These are phyloP conservation scores for Cromileptes altivelis DNA, from an alignment of 2,113 vertebrate species.

Conservation along the genomic window DNA sequence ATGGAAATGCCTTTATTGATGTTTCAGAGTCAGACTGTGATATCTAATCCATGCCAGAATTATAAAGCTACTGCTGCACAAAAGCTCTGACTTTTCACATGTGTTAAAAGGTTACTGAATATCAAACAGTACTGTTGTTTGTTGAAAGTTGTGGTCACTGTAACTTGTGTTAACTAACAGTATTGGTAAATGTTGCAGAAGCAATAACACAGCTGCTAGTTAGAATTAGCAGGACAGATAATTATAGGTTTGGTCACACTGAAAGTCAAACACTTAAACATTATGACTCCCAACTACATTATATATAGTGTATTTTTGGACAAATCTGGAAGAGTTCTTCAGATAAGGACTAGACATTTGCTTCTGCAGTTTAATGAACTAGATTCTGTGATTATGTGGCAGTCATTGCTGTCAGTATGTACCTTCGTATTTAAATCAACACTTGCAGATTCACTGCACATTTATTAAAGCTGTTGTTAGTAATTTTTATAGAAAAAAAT, in stretches of 20 bases:
- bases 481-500: too few species aligned
- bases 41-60: constrained; percentile 1
- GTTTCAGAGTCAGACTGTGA: constrained; percentile 19
- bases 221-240: neutral
- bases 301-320: neutral
- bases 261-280: neutral
- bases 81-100: neutral
- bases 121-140: neutral
- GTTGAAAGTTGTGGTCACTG: neutral
- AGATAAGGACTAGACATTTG: too few species aligned
- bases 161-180: neutral
- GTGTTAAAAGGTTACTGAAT: neutral
- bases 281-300: neutral
- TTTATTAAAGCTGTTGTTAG: too few species aligned
- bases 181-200: neutral
- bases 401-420: too few species aligned
- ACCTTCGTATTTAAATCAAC: too few species aligned
- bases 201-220: neutral
- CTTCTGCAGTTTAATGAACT: too few species aligned
- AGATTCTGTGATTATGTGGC: too few species aligned
- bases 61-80: neutral
- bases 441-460: too few species aligned
- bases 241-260: neutral
- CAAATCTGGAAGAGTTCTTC: neutral
- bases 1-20: constrained; percentile 39